These are phyloP conservation scores for Lordiphosa collinella DNA, from an alignment of 1,140 invertebrate species.

Conservation along the genomic window DNA sequence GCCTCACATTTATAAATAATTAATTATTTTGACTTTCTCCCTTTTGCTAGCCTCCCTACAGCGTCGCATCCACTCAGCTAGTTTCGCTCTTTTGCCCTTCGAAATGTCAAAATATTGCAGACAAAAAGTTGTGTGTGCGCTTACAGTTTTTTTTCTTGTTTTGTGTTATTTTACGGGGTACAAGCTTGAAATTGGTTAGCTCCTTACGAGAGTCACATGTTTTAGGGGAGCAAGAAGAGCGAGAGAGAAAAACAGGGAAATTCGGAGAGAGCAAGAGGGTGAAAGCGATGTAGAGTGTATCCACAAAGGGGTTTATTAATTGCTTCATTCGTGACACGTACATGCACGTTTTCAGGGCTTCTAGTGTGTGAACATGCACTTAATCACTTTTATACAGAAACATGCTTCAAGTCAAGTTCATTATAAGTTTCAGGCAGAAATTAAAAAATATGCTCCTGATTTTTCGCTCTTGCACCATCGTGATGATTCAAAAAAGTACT, in stretches of 20 bases:
- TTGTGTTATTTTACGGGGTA: constrained; percentile 25
- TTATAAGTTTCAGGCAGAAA: too few species aligned
- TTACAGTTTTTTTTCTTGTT: constrained; percentile 9
- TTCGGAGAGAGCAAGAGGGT: background rate
- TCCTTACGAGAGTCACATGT: constrained; percentile 53
- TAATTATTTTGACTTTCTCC: constrained; percentile 50
- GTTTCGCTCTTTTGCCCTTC: constrained; percentile 62
- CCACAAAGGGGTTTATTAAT: background rate
- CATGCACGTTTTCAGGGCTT: too few species aligned
- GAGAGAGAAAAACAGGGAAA: background rate
- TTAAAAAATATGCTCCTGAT: too few species aligned
- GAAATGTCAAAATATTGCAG: constrained; percentile 75
- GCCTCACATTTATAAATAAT: constrained; percentile 49
- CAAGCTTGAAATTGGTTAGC: constrained; percentile 27
- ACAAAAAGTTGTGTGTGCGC: constrained; percentile 35
- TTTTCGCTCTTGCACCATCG: too few species aligned
- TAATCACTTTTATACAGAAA: too few species aligned
- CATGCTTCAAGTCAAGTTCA: too few species aligned
- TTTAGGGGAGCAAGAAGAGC: constrained; percentile 16
- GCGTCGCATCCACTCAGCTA: background rate
- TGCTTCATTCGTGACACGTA: too few species aligned
- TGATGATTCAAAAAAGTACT: too few species aligned
- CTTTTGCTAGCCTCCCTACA: background rate
- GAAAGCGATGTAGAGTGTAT: background rate
- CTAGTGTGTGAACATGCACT: too few species aligned